Base-by-base conservation (phyloP, 2,113 vertebrate genomes). In the Parus major region DNA sequence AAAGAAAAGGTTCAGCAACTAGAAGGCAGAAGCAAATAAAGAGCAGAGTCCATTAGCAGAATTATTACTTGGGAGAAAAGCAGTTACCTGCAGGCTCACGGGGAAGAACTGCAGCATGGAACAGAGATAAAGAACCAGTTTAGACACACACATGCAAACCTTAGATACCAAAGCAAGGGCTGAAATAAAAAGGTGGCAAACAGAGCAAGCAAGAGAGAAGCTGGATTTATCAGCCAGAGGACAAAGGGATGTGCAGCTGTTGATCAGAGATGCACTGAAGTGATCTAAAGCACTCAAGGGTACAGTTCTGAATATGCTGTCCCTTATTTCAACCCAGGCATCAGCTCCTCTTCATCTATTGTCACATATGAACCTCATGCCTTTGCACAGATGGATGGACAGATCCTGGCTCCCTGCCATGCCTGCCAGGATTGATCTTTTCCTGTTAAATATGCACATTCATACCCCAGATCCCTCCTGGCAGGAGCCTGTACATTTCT, bases 31-130 rank as follows among this genome's bases (percentile, higher is more conserved):
- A 65, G 77, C 60, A 95, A 92, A 84, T 78, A 83, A 88, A 90
- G 83, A 88, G 68, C 18, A 82, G 66, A 92, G 35, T 92, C 84
- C 79, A 86, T 92, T 73, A 83, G 81, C 64, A 85, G 80, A 92
- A 91, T 59, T 86, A 90, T 66, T 83, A 76, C 46, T 81, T 85
- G 63, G 88, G 89, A 86, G 73, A 94, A 97, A 96, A 95, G 91
- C 81, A 83, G 97, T 98, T 99, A 99, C 98, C 99, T 99, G 98
- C 35, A 42, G 91, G 98, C 98, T 98, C 98, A 98, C 70, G 90
- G 98, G 98, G 96, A 98, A 98, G 98, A 98, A 99, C 98, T 98
- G 98, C 96, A 97, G 98, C 96, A 90, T 97, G 96, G 96, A 97
- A 97, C 41, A 97, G 93, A 94, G 88, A 81, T n/a, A 96, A 86